These are phyloP conservation scores for Brachystomella parvula DNA, from an alignment of 1,140 invertebrate species.

Conservation along the genomic window DNA sequence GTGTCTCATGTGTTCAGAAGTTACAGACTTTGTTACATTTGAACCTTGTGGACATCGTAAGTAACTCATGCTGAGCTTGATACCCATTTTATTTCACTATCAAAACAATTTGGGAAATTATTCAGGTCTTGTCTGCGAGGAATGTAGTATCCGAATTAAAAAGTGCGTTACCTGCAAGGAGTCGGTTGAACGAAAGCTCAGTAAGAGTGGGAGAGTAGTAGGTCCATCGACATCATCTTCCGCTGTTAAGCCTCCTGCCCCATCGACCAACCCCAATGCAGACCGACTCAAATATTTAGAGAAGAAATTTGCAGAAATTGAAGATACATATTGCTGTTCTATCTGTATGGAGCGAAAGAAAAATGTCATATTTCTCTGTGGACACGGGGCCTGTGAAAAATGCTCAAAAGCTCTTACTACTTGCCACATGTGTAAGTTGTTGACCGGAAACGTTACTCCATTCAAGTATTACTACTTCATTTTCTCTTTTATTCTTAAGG, in stretches of 20 bases:
- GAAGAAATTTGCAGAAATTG: slow-evolving; percentile 75
- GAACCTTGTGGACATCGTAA: slow-evolving; percentile 68
- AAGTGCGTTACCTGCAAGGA: slow-evolving; percentile 65
- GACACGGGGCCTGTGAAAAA: slow-evolving; percentile 73
- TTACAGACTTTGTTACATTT: slow-evolving; percentile 54
- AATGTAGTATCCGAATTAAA: slow-evolving; percentile 69
- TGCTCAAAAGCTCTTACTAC: slow-evolving; percentile 72
- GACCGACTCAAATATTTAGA: slow-evolving; percentile 68
- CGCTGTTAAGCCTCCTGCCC: background rate
- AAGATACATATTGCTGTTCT: slow-evolving; percentile 61
- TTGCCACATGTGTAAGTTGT: slow-evolving; percentile 91
- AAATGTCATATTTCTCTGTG: slow-evolving; percentile 80
- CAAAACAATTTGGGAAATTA: too few species aligned
- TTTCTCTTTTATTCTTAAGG: too few species aligned
- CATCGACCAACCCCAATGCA: slow-evolving; percentile 47
- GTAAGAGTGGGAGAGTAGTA: slow-evolving; percentile 30
- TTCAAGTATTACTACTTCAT: too few species aligned
- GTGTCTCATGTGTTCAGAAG: slow-evolving; percentile 65
- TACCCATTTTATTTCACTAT: too few species aligned
- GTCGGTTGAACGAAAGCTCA: slow-evolving; percentile 46
- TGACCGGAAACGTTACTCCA: too few species aligned
- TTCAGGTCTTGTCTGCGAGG: slow-evolving; percentile 64
- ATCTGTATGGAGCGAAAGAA: slow-evolving; percentile 70
- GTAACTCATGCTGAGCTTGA: too few species aligned
- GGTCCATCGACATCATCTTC: background rate